Base-by-base conservation (phyloP, 37 sponge, comb jelly and placozoan species). In the Crambe crambe region DNA sequence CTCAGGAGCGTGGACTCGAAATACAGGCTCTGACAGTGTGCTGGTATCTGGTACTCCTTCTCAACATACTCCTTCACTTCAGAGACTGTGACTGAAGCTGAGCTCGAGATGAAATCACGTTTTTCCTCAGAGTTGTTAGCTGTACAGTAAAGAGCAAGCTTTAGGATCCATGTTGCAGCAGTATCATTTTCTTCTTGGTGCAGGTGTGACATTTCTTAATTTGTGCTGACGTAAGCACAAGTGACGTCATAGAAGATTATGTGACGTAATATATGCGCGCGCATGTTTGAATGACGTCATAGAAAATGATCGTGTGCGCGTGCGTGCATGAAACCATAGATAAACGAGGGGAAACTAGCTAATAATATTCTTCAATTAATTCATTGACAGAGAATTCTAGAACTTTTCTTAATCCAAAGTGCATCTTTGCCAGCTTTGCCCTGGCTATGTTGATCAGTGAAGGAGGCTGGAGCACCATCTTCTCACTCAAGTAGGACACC, bases 401-500 rank as follows among this genome's bases (percentile, higher is more conserved):
- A 12, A 80, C 72, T 72, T 20, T 58, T 31, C 70, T 70, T 58
- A 80, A 60, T 26, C 81, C 81, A 72, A 70, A 71, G 39, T 71
- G 60, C 18, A 38, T 56, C n/a, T 23, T 23, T 18, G 81, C 81
- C 31, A 80, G 61, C 27, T 39, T 72, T 1, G 81, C 81, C 60
- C 51, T 80, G 41, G 60, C 59, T 8, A 80, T 15, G 61, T 26
- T 80, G 15, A 58, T 35, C 22, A 80, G 61, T 22, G 37, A 25
- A 35, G 81, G 81, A 39, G 81, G 81, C 43, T 80, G 81, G 29
- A 80, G 42, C 42, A 59, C 42, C 69, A 79, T 56, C n/a, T 35
- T 54, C 42, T 72, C 47, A 1, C 57, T 36, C 37, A 79, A 47
- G 17, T 26, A 56, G 4, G 36, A 10, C 36, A 68, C 69, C 37